phyloP scores from a whole-genome alignment of 2,113 vertebrate species.

The Nothocercus nigrocapillus region DNA sequence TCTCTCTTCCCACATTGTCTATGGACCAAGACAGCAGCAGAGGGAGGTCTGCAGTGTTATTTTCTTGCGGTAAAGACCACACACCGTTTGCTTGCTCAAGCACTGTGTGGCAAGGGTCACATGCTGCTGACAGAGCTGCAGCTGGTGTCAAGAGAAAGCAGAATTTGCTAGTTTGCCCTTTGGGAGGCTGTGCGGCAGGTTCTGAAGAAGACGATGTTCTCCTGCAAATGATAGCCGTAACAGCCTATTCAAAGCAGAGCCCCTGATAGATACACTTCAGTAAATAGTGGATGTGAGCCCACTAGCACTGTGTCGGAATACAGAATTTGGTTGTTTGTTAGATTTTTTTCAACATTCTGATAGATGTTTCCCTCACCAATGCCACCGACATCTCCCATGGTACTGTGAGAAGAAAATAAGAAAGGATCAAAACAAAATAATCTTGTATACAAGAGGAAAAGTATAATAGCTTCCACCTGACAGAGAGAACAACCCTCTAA shows the following conservation, averaged over 20 bases:
- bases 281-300: background rate
- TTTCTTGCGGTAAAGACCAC: background rate
- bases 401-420: background rate
- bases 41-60: background rate
- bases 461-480: background rate
- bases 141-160: background rate
- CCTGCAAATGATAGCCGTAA: background rate
- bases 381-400: background rate
- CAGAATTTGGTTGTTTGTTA: background rate
- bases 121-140: background rate
- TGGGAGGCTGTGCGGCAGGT: background rate
- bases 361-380: background rate
- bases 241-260: background rate
- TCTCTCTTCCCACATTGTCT: background rate
- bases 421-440: background rate
- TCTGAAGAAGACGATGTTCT: background rate
- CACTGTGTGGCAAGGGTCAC: background rate
- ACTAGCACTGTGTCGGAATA: background rate
- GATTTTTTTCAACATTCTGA: background rate
- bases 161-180: background rate
- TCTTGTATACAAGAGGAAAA: background rate
- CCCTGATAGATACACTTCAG: background rate
- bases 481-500: background rate
- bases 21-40: background rate
- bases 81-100: background rate